Conservation (phyloP, 2,113 vertebrate species). For the Chloebia gouldiae region DNA sequence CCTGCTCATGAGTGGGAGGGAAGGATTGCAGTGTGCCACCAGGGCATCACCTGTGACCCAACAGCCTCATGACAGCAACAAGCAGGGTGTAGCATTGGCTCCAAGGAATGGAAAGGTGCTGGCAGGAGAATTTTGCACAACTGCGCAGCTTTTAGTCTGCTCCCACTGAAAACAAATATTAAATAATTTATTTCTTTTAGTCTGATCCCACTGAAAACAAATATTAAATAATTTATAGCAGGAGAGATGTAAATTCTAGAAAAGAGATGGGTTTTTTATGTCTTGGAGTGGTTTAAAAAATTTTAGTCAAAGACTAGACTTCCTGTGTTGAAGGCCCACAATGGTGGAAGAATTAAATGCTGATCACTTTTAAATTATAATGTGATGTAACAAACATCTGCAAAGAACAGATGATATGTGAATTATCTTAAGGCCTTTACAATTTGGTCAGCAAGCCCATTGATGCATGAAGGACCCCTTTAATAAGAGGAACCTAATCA, state of each 20-base stretch:
- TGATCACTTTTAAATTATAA: background rate
- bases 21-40: background rate
- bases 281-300: background rate
- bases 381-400: slow-evolving; percentile 12
- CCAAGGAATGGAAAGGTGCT: background rate
- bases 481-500: background rate
- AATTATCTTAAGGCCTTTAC: slow-evolving; percentile 1
- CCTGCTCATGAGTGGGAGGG: too few species aligned
- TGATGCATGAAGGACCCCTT: slow-evolving; percentile 13
- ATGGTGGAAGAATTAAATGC: background rate
- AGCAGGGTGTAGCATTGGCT: accelerated
- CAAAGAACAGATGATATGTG: background rate
- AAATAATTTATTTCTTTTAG: background rate
- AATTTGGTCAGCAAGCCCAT: background rate
- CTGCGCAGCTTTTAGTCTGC: background rate
- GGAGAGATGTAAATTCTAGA: background rate
- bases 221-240: background rate
- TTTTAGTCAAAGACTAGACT: background rate
- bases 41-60: background rate
- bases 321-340: background rate
- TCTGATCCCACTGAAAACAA: background rate
- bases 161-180: background rate
- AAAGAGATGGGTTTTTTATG: background rate
- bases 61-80: background rate
- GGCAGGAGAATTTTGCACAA: background rate